Evolutionary conservation across 2,888 invertebrate genomes (phyloP).

Genomic region (Micoletzkya japonica): DNA sequence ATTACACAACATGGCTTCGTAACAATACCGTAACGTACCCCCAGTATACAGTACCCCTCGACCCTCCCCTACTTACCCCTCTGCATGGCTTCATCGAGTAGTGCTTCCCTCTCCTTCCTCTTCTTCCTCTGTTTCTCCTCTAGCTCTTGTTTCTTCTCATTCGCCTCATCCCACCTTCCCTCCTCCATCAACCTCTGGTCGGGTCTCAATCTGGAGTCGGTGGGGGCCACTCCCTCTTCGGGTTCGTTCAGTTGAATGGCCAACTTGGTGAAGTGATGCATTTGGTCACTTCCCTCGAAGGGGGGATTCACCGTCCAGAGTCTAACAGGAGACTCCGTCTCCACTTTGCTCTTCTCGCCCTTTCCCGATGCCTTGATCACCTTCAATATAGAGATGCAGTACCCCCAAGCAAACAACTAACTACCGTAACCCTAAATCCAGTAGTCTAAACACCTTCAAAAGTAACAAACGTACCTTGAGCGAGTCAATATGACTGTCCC

Average conservation of each 20-base stretch:
- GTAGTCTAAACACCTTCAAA: not conserved
- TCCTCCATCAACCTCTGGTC: slow-evolving; percentile 98
- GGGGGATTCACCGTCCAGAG: slow-evolving; percentile 85
- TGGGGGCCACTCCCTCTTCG: slow-evolving; percentile 88
- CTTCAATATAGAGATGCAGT: slow-evolving; percentile 71
- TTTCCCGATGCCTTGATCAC: slow-evolving; percentile 72
- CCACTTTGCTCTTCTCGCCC: slow-evolving; percentile 76
- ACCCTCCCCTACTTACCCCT: slow-evolving; percentile 67
- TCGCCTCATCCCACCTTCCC: slow-evolving; percentile 59
- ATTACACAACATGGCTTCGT: too few species aligned
- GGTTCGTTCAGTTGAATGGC: slow-evolving; percentile 95
- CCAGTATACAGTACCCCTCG: too few species aligned
- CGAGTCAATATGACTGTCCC: slow-evolving; percentile 90
- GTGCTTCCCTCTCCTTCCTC: slow-evolving; percentile 79
- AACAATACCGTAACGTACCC: too few species aligned
- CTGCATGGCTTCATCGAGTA: slow-evolving; percentile 73
- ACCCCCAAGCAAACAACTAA: not conserved
- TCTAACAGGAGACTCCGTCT: slow-evolving; percentile 81
- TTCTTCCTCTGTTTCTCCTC: slow-evolving; percentile 92
- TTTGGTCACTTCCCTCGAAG: slow-evolving; percentile 73
- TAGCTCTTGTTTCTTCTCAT: slow-evolving; percentile 70
- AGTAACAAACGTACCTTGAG: slow-evolving; percentile 5
- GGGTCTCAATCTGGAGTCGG: slow-evolving; percentile 87
- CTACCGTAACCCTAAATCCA: not conserved
- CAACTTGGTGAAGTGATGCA: slow-evolving; percentile 91